phyloP scores from a whole-genome alignment of 2,797 vertebrate species.

The Sebastolobus altivelis region DNA sequence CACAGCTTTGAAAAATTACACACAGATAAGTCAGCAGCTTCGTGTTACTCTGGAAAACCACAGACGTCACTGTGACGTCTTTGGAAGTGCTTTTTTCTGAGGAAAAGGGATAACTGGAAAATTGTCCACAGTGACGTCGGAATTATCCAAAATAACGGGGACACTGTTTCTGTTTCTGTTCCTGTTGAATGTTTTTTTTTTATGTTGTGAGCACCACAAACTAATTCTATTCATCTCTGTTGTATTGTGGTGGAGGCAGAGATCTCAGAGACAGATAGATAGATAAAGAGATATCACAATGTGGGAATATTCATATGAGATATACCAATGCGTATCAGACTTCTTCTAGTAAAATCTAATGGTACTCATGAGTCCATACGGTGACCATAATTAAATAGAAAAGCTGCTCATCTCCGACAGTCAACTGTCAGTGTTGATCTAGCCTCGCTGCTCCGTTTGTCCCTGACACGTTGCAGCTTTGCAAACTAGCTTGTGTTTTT shows the following conservation, averaged over 20 bases:
- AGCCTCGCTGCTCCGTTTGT: slow-evolving; percentile 35
- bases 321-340: not conserved
- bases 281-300: too few species aligned
- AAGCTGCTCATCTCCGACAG: not conserved
- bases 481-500: slow-evolving; percentile 46
- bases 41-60: not conserved
- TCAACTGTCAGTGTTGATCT: slow-evolving; percentile 23
- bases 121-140: not conserved
- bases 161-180: not conserved
- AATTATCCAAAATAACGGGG: not conserved
- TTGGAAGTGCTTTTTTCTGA: not conserved
- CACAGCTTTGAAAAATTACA: not conserved
- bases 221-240: too few species aligned
- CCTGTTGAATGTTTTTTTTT: too few species aligned
- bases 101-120: not conserved
- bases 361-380: not conserved
- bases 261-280: too few species aligned
- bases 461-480: slow-evolving; percentile 56
- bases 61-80: slow-evolving; percentile 5
- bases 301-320: not conserved
- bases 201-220: too few species aligned
- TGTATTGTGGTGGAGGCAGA: too few species aligned
- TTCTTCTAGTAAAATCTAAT: not conserved
- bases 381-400: not conserved
- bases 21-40: slow-evolving; percentile 4